Evolutionary conservation across 2,113 vertebrate genomes (phyloP).

Genomic region (Forbesichthys agassizii): DNA sequence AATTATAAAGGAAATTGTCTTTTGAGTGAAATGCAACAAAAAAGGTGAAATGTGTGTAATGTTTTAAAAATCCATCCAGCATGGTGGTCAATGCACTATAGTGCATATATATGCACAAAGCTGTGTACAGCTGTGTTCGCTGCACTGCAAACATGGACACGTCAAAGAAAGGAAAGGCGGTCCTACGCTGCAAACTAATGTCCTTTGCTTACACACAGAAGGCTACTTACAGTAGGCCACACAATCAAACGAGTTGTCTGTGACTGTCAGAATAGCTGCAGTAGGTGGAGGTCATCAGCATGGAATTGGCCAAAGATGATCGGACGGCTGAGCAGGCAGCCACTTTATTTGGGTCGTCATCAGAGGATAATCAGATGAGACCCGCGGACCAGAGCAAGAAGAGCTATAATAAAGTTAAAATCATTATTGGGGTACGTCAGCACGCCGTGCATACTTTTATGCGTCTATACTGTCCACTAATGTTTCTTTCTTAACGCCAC

Average conservation of each 20-base stretch:
- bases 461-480: background rate
- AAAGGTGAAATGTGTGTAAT: too few species aligned
- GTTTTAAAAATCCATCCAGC: background rate
- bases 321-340: constrained; percentile 45
- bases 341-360: constrained; percentile 50
- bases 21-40: too few species aligned
- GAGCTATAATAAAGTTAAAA: constrained; percentile 44
- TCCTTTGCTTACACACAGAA: background rate
- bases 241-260: background rate
- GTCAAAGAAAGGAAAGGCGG: constrained; percentile 55
- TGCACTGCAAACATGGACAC: constrained; percentile 15
- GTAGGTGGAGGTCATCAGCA: constrained; percentile 25
- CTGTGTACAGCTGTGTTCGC: background rate
- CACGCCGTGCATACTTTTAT: background rate
- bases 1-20: too few species aligned
- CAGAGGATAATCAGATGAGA: constrained; percentile 52
- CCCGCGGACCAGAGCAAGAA: constrained; percentile 2
- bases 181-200: constrained; percentile 11
- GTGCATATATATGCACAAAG: too few species aligned
- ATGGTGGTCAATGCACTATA: background rate
- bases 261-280: background rate
- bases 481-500: background rate
- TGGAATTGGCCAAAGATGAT: constrained; percentile 66
- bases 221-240: background rate
- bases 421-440: constrained; percentile 67